These are phyloP conservation scores for Cottoperca gobio DNA, from an alignment of 2,797 vertebrate species.

Conservation along the genomic window DNA sequence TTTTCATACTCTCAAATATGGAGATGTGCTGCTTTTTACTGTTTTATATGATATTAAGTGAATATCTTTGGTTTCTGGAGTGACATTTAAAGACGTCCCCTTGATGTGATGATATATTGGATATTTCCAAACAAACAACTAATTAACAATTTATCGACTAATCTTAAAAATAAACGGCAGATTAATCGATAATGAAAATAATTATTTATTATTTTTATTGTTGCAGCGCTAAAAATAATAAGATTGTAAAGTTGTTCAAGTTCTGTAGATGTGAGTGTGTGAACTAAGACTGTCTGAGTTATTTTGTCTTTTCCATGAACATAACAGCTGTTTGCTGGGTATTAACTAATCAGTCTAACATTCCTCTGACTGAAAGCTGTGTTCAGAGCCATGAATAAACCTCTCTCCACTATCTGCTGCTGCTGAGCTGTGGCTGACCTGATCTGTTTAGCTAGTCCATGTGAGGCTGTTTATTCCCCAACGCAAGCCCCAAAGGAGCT, in stretches of 20 bases:
- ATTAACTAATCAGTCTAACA: conserved; percentile 35
- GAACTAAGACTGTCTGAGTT: conserved; percentile 1
- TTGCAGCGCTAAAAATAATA: neutral
- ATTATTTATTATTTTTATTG: too few relatives aligned
- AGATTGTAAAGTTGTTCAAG: neutral
- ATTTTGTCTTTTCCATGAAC: conserved; percentile 19
- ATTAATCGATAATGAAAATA: too few relatives aligned
- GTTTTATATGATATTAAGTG: too few relatives aligned
- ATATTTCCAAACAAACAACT: too few relatives aligned
- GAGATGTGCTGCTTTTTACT: too few relatives aligned
- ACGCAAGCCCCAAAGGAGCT: conserved; percentile 20
- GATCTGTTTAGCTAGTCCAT: conserved; percentile 57
- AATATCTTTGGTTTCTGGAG: too few relatives aligned
- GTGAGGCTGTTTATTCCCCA: conserved; percentile 54
- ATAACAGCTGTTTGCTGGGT: conserved; percentile 48
- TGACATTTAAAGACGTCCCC: too few relatives aligned
- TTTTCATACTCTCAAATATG: too few relatives aligned
- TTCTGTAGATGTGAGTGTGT: neutral
- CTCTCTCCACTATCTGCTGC: conserved; percentile 52
- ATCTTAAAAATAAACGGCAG: too few relatives aligned
- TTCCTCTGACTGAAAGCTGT: conserved; percentile 44
- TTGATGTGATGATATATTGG: too few relatives aligned
- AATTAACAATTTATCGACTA: too few relatives aligned
- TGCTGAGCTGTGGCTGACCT: conserved; percentile 38
- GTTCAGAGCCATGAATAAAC: conserved; percentile 47